phyloP scores from a whole-genome alignment of 2,797 vertebrate species.

The Oophaga sylvatica region DNA sequence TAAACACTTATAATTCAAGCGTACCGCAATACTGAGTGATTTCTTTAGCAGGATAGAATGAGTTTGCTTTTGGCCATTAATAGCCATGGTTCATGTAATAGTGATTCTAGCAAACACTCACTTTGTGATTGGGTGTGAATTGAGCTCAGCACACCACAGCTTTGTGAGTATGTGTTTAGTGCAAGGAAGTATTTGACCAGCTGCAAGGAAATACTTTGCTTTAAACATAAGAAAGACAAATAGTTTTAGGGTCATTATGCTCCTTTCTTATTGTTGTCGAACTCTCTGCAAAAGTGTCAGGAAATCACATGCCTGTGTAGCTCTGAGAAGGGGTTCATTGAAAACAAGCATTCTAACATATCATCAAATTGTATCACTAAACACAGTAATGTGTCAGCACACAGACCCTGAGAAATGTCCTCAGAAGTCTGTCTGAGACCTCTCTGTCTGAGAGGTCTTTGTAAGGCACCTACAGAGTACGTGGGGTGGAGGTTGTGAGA shows the following conservation, averaged over 20 bases:
- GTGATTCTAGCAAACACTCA: constrained; percentile 32
- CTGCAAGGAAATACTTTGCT: constrained; percentile 55
- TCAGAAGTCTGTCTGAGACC: neutral
- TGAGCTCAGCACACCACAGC: constrained; percentile 34
- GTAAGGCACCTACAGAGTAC: neutral
- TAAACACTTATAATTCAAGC: constrained; percentile 38
- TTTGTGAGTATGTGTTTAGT: constrained; percentile 46
- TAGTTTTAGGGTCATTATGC: constrained; percentile 56
- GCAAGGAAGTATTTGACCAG: constrained; percentile 55
- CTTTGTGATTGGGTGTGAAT: constrained; percentile 52
- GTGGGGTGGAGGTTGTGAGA: neutral
- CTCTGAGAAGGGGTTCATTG: constrained; percentile 29
- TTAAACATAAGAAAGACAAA: constrained; percentile 33
- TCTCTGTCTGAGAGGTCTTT: too few species aligned
- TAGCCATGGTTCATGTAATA: constrained; percentile 46
- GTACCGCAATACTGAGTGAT: constrained; percentile 29
- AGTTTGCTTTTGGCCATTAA: constrained; percentile 57
- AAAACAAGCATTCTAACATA: constrained; percentile 49
- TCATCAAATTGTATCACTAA: constrained; percentile 37
- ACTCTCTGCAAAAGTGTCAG: constrained; percentile 34
- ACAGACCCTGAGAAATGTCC: neutral
- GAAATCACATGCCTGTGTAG: constrained; percentile 43
- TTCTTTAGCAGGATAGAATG: constrained; percentile 37
- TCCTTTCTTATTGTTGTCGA: constrained; percentile 41
- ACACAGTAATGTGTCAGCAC: constrained; percentile 23